Percentiles rank a stretch among this genome's conserved stretches.
These are phyloP conservation scores for Chelon auratus DNA, from an alignment of 2,797 vertebrate genomes.

Conservation along the genomic window DNA sequence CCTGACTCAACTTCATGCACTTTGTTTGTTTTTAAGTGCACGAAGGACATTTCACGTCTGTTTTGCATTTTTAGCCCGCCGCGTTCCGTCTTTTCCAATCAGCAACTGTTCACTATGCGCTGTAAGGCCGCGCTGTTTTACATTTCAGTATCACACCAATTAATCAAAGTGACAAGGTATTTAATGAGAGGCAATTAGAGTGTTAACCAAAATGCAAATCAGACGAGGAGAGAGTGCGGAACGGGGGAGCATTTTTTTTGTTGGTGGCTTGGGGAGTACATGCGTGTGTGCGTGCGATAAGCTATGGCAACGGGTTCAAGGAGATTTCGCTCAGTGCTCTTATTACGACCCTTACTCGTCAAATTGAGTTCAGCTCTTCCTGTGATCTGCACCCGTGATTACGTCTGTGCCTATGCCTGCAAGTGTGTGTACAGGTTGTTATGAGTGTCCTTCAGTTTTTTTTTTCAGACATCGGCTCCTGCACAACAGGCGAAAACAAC, in stretches of 20 bases:
- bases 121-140: conserved; percentile 76
- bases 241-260: conserved; percentile 31
- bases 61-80: conserved; percentile 36
- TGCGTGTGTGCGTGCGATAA: conserved; percentile 42
- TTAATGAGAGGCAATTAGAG: conserved; percentile 87
- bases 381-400: conserved; percentile 40
- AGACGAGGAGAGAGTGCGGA: conserved; percentile 46
- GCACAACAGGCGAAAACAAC: conserved; percentile 70
- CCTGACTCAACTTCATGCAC: conserved; percentile 42
- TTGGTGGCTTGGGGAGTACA: not conserved
- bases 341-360: conserved; percentile 33
- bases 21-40: conserved; percentile 26
- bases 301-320: conserved; percentile 65
- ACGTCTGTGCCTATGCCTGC: conserved; percentile 26
- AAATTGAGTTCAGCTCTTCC: conserved; percentile 37
- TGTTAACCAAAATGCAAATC: conserved; percentile 84
- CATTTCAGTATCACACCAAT: conserved; percentile 80
- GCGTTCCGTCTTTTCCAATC: conserved; percentile 54
- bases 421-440: conserved; percentile 46
- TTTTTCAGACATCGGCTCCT: conserved; percentile 23
- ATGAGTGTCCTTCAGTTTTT: conserved; percentile 73
- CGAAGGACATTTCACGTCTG: conserved; percentile 21
- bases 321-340: conserved; percentile 60
- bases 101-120: conserved; percentile 59
- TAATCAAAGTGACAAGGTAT: conserved; percentile 86